Percentiles rank a stretch among this genome's conserved stretches.
Conservation (phyloP, 2,888 invertebrate species). For the Myopa testacea region DNA sequence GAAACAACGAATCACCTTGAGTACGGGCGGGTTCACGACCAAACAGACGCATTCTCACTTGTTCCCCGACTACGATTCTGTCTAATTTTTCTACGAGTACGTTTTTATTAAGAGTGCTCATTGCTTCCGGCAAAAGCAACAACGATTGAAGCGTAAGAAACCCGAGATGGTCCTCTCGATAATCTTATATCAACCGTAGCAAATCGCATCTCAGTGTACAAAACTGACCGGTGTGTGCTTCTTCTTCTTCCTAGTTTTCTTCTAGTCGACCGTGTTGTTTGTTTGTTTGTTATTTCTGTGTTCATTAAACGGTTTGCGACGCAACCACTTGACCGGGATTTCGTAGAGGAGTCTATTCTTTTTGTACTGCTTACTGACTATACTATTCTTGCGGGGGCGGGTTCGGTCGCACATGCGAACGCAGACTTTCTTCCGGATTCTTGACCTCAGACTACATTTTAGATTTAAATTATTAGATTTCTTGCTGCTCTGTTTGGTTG, state of each 20-base stretch:
- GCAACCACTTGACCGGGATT: conserved; percentile 14
- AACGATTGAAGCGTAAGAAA: background rate
- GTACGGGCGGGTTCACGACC: conserved; percentile 12
- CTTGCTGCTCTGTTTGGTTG: conserved; percentile 6
- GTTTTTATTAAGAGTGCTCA: conserved; percentile 14
- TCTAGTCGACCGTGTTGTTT: background rate
- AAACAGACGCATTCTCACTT: background rate
- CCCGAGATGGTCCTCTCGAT: background rate
- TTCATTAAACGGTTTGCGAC: background rate
- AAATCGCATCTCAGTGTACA: background rate
- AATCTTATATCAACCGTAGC: background rate
- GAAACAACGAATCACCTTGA: conserved; percentile 4
- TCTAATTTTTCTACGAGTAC: background rate
- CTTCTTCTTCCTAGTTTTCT: background rate
- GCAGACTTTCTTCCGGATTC: conserved; percentile 56
- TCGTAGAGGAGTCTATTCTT: background rate
- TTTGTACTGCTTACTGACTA: background rate
- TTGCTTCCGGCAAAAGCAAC: conserved; percentile 5
- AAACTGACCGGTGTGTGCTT: background rate
- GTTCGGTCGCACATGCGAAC: background rate
- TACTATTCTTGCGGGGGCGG: background rate
- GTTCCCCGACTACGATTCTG: background rate
- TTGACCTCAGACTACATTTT: conserved; percentile 59
- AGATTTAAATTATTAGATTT: conserved; percentile 14
- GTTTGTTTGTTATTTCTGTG: background rate